phyloP scores from a whole-genome alignment of 2,113 vertebrate genomes.

The Saguinus imperator region DNA sequence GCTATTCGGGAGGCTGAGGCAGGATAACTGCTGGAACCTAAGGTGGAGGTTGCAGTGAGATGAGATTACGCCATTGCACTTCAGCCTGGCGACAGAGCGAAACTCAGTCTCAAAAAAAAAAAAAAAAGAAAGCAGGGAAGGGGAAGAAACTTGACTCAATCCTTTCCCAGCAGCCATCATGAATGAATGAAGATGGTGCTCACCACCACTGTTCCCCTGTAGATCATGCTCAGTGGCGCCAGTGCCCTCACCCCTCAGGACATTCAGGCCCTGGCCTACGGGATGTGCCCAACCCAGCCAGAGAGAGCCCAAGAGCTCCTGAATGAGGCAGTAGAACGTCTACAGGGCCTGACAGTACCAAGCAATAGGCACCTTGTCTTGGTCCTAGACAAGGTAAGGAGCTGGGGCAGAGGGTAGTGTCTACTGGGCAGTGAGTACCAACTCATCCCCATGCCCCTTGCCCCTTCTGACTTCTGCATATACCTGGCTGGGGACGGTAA shows the following conservation, averaged over 20 bases:
- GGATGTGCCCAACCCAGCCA: slow-evolving; percentile 81
- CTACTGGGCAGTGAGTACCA: not conserved
- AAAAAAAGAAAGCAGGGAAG: not conserved
- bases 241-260: slow-evolving; percentile 83
- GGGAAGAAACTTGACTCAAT: not conserved
- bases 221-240: slow-evolving; percentile 86
- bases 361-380: slow-evolving; percentile 87
- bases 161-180: not conserved
- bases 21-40: no score
- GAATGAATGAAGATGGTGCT: not conserved
- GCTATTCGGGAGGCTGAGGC: no score
- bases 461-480: not conserved
- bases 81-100: no score
- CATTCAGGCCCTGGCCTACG: slow-evolving; percentile 80
- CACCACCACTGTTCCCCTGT: not conserved
- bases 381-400: slow-evolving; percentile 91
- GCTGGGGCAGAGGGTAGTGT: not conserved
- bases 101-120: no score
- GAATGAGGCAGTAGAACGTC: slow-evolving; percentile 75
- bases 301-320: slow-evolving; percentile 82
- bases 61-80: no score
- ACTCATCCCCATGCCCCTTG: not conserved
- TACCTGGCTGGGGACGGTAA: not conserved
- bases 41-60: no score
- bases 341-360: slow-evolving; percentile 48